Percentiles rank a stretch among this genome's conserved stretches.
phyloP scores from a whole-genome alignment of 2,797 vertebrate genomes.

The Tinamus major region DNA sequence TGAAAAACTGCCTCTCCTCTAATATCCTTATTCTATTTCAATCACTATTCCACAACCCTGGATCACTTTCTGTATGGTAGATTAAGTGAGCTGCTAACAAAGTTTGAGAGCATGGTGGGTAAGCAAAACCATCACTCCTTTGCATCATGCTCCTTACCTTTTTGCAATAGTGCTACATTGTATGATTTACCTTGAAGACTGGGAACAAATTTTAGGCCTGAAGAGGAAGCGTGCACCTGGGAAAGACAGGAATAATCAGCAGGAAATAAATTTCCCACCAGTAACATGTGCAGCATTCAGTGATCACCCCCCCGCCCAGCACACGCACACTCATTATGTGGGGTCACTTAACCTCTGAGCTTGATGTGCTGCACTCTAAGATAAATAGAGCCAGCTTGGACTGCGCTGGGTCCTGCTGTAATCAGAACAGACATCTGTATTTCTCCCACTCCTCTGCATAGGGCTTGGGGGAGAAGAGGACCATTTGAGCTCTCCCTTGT shows the following conservation, averaged over 20 bases:
- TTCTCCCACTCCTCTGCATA: not conserved
- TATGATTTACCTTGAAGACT: not conserved
- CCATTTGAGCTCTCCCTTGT: not conserved
- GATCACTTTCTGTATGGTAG: not conserved
- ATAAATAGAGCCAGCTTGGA: not conserved
- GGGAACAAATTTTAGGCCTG: not conserved
- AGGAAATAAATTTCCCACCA: not conserved
- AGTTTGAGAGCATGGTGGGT: conserved; percentile 11
- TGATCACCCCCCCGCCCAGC: not conserved
- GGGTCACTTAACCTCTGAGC: not conserved
- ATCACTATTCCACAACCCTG: conserved; percentile 1
- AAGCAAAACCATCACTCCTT: conserved; percentile 12
- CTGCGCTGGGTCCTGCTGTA: not conserved
- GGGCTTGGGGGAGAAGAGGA: not conserved
- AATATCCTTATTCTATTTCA: conserved; percentile 50
- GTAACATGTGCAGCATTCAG: not conserved
- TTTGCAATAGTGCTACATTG: not conserved
- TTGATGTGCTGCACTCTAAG: not conserved
- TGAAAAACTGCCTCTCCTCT: conserved; percentile 30
- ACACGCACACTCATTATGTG: not conserved
- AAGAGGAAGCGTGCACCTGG: not conserved
- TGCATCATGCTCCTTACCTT: not conserved
- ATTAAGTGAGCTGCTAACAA: conserved; percentile 31
- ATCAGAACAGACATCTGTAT: not conserved
- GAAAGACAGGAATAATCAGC: not conserved